phyloP scores from a whole-genome alignment of 2,797 vertebrate species.

The Mormyrus hasselquistii region DNA sequence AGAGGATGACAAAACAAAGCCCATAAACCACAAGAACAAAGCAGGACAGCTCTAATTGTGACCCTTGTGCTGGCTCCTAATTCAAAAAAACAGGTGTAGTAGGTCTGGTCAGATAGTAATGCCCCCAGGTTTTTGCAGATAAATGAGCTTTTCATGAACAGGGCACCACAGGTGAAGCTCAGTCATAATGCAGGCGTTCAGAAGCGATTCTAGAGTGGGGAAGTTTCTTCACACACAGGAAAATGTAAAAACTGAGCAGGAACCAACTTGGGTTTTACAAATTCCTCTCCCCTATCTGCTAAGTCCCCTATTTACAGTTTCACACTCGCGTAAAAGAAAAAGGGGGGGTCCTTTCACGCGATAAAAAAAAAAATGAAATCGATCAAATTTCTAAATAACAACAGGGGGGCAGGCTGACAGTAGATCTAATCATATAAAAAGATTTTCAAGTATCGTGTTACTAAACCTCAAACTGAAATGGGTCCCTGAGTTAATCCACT shows the following conservation, averaged over 20 bases:
- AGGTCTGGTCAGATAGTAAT: neutral
- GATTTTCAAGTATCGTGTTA: constrained; percentile 25
- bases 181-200: neutral
- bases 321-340: neutral
- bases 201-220: neutral
- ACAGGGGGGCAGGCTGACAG: neutral
- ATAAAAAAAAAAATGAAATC: neutral
- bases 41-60: neutral
- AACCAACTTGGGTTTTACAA: neutral
- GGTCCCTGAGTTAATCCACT: constrained; percentile 68
- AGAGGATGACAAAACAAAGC: neutral
- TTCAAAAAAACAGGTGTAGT: neutral
- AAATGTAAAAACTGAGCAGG: neutral
- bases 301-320: neutral
- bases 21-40: neutral
- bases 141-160: neutral
- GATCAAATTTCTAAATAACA: neutral
- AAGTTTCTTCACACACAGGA: neutral
- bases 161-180: neutral
- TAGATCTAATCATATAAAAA: neutral
- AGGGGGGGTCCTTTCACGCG: neutral
- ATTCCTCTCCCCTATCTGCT: neutral
- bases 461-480: constrained; percentile 1
- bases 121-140: neutral
- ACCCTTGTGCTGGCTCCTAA: neutral